Evolutionary conservation across 2,797 vertebrate genomes (phyloP), one percentile per base, ranked within the genome.

Genomic region (Podarcis siculus): DNA sequence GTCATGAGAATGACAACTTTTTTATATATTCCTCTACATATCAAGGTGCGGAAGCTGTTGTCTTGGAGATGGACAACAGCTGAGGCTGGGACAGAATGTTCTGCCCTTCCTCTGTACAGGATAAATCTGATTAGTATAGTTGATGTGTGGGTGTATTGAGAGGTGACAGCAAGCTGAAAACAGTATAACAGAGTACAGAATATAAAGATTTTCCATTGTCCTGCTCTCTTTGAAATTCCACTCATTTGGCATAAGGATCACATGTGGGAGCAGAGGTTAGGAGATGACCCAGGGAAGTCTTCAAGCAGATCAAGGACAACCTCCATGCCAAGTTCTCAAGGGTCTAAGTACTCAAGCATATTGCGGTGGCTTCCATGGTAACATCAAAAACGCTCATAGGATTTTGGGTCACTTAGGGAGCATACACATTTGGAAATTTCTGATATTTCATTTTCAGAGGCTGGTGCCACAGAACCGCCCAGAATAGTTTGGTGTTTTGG

Each of bases 151-250:
- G 42, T 37, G 4, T 66, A 21, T 82, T 89, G 84, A 27, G 91
- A 92, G 77, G 79, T 88, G 89, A 89, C 92, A 94, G 79, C 49
- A 95, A 93, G 93, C 17, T 92, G 58, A 92, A 94, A 93, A 93
- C 90, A 86, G 79, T 87, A 88, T 95, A 95, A 87, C 93, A 87
- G 87, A 93, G 13, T 76, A 39, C 12, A 76, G 55, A 94, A 87
- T 90, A 87, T 93, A 94, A 93, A 83, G 82, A 85, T 94, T 95
- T 90, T 93, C 78, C 88, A 88, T 5, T 94, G 95, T 90, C 90
- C 86, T 94, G 13, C 89, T 90, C 89, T 85, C 94, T 91, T 89
- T 92, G 92, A 91, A 94, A 64, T 92, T 93, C 90, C 89, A 87
- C 93, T 89, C 89, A 87, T 85, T 69, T 80, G 86, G 86, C 85